Conservation (phyloP, 2,113 vertebrate genomes). For the Naja naja region DNA sequence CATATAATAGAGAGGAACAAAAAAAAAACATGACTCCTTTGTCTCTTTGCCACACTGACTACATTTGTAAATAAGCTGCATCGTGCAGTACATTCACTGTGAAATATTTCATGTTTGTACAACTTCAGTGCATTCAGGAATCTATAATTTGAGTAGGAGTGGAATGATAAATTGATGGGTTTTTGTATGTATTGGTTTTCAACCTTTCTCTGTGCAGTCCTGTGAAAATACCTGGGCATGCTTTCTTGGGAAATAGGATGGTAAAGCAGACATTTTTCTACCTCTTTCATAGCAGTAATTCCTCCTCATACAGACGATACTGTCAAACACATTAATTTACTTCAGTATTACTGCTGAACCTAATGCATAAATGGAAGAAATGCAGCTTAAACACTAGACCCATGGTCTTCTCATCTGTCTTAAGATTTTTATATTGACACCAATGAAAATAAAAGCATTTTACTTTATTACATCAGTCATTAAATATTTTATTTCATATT, state of each 20-base stretch:
- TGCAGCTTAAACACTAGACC: neutral
- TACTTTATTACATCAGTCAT: neutral
- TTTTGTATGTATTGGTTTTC: neutral
- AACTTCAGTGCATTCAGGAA: neutral
- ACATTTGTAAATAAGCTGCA: neutral
- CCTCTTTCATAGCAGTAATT: neutral
- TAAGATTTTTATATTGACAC: neutral
- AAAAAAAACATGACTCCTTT: neutral
- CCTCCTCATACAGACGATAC: neutral
- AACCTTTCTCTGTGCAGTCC: neutral
- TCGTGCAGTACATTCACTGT: neutral
- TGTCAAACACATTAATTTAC: neutral
- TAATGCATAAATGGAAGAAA: conserved; percentile 13
- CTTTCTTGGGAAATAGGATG: neutral
- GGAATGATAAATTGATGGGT: neutral
- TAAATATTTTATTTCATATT: neutral
- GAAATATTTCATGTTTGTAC: neutral
- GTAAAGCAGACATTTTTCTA: neutral
- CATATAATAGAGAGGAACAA: neutral
- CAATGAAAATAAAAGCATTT: neutral
- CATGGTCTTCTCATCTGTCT: neutral
- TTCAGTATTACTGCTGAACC: neutral
- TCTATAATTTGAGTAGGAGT: neutral
- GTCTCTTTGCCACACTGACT: neutral
- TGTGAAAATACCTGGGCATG: neutral